Evolutionary conservation across 1,140 invertebrate species (phyloP).

Genomic region (Ylistrum balloti): DNA sequence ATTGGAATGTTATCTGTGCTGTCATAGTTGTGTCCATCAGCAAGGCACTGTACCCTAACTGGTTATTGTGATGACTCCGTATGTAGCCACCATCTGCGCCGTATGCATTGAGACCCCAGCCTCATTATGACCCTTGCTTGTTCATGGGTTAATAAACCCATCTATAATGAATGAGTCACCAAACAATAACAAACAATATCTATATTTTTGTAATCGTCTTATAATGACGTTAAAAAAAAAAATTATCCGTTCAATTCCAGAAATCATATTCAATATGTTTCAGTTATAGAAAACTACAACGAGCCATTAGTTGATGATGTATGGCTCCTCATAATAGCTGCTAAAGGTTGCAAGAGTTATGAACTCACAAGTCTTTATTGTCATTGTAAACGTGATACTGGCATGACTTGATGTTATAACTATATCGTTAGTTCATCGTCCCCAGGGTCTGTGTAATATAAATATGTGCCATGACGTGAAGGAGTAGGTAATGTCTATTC

Average conservation of each 20-base stretch:
- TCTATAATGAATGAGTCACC: too few relatives aligned
- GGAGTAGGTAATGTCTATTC: constrained; percentile 4
- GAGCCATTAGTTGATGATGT: neutral
- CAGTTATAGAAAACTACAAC: neutral
- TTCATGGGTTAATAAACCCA: too few relatives aligned
- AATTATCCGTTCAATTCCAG: neutral
- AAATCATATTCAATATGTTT: neutral
- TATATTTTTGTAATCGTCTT: too few relatives aligned
- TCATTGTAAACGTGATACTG: neutral
- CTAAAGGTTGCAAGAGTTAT: neutral
- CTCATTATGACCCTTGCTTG: too few relatives aligned
- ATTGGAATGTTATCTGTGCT: too few relatives aligned
- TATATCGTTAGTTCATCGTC: neutral
- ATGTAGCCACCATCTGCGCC: too few relatives aligned
- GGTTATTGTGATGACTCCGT: too few relatives aligned
- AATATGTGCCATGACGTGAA: neutral
- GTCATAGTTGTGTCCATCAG: too few relatives aligned
- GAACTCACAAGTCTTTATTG: neutral
- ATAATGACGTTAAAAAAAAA: neutral
- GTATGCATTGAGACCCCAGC: too few relatives aligned
- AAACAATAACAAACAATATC: too few relatives aligned
- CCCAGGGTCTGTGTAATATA: neutral
- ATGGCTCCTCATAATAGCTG: neutral
- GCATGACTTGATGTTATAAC: neutral
- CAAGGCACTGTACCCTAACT: too few relatives aligned